Percentiles rank a stretch among this genome's conserved stretches.
Conservation (phyloP, 2,797 vertebrate genomes). For the Parotocinclus haroldoi region DNA sequence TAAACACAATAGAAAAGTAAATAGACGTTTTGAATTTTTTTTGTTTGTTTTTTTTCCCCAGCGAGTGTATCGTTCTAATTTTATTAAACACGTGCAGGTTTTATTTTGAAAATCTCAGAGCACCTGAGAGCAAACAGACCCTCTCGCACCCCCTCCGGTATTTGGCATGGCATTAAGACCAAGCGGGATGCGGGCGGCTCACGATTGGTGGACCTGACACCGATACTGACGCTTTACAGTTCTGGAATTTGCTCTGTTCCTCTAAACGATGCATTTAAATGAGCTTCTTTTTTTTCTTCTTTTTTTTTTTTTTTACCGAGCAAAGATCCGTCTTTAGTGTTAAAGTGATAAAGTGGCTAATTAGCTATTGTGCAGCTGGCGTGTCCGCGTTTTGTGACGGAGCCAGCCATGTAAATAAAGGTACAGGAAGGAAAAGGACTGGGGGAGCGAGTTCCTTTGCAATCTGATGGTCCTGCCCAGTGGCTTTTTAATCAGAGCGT, state of each 20-base stretch:
- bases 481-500: constrained; percentile 64
- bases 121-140: too few relatives aligned
- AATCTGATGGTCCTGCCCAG: constrained; percentile 56
- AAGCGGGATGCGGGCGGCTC: constrained; percentile 72
- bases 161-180: too few relatives aligned
- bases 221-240: constrained; percentile 71
- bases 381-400: constrained; percentile 20
- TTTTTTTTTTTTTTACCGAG: constrained; percentile 65
- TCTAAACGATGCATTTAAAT: constrained; percentile 76
- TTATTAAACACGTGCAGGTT: too few relatives aligned
- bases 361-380: constrained; percentile 6
- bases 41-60: too few relatives aligned
- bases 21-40: too few relatives aligned
- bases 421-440: constrained; percentile 40
- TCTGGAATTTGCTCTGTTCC: constrained; percentile 70
- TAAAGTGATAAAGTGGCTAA: constrained; percentile 54
- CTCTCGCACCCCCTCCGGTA: too few relatives aligned
- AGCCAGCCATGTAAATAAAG: constrained; percentile 45
- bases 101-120: too few relatives aligned
- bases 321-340: constrained; percentile 61
- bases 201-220: constrained; percentile 79
- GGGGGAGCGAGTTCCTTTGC: constrained; percentile 32
- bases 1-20: too few relatives aligned
- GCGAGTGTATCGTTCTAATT: too few relatives aligned
- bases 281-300: constrained; percentile 70